Evolutionary conservation across 2,113 vertebrate species (phyloP).

Genomic region (Tachysurus vachellii): DNA sequence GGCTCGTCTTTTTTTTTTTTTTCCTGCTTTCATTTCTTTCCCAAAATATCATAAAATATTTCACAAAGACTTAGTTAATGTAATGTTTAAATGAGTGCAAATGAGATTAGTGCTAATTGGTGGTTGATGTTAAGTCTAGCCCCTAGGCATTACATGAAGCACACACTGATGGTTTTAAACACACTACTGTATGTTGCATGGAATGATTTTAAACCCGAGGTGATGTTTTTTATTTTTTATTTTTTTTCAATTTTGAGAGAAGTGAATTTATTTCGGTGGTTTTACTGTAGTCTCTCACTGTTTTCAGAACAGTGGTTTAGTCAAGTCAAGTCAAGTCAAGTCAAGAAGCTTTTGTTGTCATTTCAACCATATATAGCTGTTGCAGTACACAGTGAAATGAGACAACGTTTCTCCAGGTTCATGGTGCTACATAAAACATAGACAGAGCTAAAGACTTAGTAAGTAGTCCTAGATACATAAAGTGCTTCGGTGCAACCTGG

Average conservation of each 20-base stretch:
- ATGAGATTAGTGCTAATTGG: constrained; percentile 36
- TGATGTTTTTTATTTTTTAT: background rate
- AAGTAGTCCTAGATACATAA: too few relatives aligned
- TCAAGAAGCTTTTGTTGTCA: too few relatives aligned
- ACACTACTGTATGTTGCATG: background rate
- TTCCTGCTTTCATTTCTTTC: background rate
- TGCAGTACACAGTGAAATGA: too few relatives aligned
- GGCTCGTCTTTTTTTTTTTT: background rate
- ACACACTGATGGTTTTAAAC: background rate
- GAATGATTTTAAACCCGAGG: background rate
- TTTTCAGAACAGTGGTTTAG: background rate
- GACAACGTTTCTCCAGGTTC: too few relatives aligned
- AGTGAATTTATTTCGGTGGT: background rate
- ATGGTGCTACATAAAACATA: too few relatives aligned
- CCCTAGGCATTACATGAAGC: constrained; percentile 1
- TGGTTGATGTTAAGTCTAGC: constrained; percentile 9
- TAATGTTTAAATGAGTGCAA: constrained; percentile 27
- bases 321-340: background rate
- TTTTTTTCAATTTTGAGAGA: background rate
- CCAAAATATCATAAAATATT: background rate
- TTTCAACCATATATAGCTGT: too few relatives aligned
- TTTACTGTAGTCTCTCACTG: background rate
- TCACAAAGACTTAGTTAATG: background rate
- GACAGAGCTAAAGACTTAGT: too few relatives aligned
- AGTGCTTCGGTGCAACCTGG: too few relatives aligned